A percentile compares a stretch with the other conserved stretches of the same genome.
These are phyloP conservation scores for Isaurus tuberculatus DNA, from an alignment of 92 coral and sea anemone genomes.

Conservation along the genomic window DNA sequence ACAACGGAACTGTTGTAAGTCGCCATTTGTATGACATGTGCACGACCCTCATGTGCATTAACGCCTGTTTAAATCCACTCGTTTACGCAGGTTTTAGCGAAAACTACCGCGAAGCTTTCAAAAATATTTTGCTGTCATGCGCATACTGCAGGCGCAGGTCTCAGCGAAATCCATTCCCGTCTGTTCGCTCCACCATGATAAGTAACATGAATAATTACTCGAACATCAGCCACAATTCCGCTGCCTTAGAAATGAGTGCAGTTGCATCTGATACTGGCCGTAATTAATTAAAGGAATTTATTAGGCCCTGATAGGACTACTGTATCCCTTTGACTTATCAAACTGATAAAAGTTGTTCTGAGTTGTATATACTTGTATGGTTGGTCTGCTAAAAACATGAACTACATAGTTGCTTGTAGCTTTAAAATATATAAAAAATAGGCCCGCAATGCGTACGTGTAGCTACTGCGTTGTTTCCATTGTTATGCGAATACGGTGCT, in stretches of 20 bases:
- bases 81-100: conserved; percentile 80
- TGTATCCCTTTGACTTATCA: too few relatives aligned
- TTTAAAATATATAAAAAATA: too few relatives aligned
- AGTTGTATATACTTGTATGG: too few relatives aligned
- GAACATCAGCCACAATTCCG: conserved; percentile 8
- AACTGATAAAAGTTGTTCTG: too few relatives aligned
- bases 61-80: conserved; percentile 75
- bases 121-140: conserved; percentile 23
- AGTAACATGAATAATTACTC: not conserved
- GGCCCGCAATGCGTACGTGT: too few relatives aligned
- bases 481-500: too few relatives aligned
- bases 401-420: too few relatives aligned
- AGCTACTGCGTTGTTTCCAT: too few relatives aligned
- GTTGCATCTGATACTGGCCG: not conserved
- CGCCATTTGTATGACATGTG: conserved; percentile 49
- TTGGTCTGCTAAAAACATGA: too few relatives aligned
- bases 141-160: conserved; percentile 6
- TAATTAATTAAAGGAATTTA: not conserved
- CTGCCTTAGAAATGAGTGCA: conserved; percentile 30
- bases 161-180: not conserved
- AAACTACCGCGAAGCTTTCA: conserved; percentile 84
- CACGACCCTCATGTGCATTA: conserved; percentile 75
- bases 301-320: too few relatives aligned
- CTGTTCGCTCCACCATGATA: conserved; percentile 38
- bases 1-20: not conserved